Percentiles rank a stretch among this genome's conserved stretches.
phyloP scores from a whole-genome alignment of 2,113 vertebrate species.

The Apodemus speciosus region DNA sequence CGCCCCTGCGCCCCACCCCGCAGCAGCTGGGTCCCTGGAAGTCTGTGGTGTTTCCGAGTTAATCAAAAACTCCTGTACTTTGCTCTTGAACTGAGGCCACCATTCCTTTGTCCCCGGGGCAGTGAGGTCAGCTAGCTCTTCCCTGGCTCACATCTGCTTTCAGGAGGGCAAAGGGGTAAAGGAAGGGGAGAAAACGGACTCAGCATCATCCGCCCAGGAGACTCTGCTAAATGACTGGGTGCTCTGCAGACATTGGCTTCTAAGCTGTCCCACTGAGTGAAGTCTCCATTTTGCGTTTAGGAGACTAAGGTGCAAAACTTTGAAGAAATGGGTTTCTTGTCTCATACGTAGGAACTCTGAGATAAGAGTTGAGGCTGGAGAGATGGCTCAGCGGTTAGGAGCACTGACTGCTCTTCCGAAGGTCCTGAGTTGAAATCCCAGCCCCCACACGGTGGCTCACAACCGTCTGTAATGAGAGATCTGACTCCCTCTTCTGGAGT shows the following conservation, averaged over 20 bases:
- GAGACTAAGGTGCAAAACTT: background rate
- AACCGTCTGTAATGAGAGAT: no score
- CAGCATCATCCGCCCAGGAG: background rate
- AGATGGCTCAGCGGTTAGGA: no score
- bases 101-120: conserved; percentile 1
- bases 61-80: conserved; percentile 89
- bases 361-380: background rate
- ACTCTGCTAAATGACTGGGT: background rate
- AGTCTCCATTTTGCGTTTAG: background rate
- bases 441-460: no score
- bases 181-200: background rate
- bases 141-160: background rate
- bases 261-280: fast-evolving
- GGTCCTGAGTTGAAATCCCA: no score
- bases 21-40: conserved; percentile 77
- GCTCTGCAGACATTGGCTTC: background rate
- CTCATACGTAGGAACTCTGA: background rate
- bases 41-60: conserved; percentile 78
- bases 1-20: background rate
- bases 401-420: no score
- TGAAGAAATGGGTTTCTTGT: background rate
- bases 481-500: no score
- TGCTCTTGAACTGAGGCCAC: conserved; percentile 80
- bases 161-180: background rate
- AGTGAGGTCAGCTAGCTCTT: conserved; percentile 58